Evolutionary conservation across 2,113 vertebrate genomes (phyloP), one percentile per base, ranked within the genome.

Genomic region (Epinephelus moara): DNA sequence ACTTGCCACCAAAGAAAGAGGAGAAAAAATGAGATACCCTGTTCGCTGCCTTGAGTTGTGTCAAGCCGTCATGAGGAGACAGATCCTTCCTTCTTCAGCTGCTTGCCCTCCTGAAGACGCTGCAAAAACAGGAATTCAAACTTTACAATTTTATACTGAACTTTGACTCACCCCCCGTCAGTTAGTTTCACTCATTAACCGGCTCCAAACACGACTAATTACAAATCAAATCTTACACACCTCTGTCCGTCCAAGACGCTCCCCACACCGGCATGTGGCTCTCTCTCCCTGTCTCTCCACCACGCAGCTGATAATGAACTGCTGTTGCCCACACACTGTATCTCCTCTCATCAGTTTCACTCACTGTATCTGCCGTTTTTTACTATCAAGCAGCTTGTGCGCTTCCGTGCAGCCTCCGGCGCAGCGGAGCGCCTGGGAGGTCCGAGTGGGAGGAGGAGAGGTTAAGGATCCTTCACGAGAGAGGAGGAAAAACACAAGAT

Each of bases 381-480:
- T 85, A 82, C 85, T 82, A 71, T 70, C 66, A 40, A 59, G 72
- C 61, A 7, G 18, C 53, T 55, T 71, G 68, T 37, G 80, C 66
- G 47, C 27, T 18, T 84, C 60, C 56, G 27, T 7, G 74, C 47
- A 82, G 87, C 84, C 85, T 84, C 78, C 1, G 60, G 81, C 64
- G 40, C 75, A 83, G 86, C 78, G 70, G 81, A 52, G 81, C 63
- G 70, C 82, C 85, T 77, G 62, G 70, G 78, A 81, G 82, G 73
- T 92, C 47, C 91, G 93, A 69, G 93, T 92, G 91, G 93, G 95
- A 90, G 90, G 90, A 89, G 84, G 56, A 81, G 85, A 92, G 91
- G 95, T 93, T 82, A 87, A 85, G 84, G 89, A 91, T 85, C 78
- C 87, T 91, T 89, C 82, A 74, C 75, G 88, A 82, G 59, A 79